A percentile compares a stretch with the other conserved stretches of the same genome.
Conservation (phyloP, 2,797 vertebrate genomes). For the Pantherophis vulpinus region DNA sequence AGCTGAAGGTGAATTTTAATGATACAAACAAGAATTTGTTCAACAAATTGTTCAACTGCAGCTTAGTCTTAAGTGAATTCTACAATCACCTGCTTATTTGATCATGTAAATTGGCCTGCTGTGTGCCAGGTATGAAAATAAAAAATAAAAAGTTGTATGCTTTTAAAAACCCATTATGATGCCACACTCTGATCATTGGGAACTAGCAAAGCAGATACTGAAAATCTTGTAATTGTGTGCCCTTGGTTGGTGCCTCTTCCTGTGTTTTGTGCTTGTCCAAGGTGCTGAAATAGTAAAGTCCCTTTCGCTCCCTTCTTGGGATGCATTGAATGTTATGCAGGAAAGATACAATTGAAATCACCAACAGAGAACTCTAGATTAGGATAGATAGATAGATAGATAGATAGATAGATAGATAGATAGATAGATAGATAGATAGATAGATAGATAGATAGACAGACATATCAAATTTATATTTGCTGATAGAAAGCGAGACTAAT, state of each 20-base stretch:
- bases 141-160: neutral
- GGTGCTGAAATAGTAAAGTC: constrained; percentile 49
- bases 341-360: neutral
- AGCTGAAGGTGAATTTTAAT: neutral
- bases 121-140: neutral
- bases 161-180: neutral
- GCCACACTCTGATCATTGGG: neutral
- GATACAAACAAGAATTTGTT: neutral
- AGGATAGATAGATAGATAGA: too few species aligned
- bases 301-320: neutral
- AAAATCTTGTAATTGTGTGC: neutral
- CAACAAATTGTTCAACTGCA: neutral
- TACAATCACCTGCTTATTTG: neutral
- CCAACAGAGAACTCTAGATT: neutral
- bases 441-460: too few species aligned
- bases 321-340: too few species aligned
- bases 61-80: neutral
- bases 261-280: constrained; percentile 46
- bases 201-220: neutral
- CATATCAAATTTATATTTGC: too few species aligned
- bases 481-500: too few species aligned
- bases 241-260: neutral
- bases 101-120: neutral
- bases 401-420: too few species aligned
- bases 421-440: too few species aligned